These are phyloP conservation scores for Alethe diademata DNA, from an alignment of 2,113 vertebrate species.

Conservation along the genomic window DNA sequence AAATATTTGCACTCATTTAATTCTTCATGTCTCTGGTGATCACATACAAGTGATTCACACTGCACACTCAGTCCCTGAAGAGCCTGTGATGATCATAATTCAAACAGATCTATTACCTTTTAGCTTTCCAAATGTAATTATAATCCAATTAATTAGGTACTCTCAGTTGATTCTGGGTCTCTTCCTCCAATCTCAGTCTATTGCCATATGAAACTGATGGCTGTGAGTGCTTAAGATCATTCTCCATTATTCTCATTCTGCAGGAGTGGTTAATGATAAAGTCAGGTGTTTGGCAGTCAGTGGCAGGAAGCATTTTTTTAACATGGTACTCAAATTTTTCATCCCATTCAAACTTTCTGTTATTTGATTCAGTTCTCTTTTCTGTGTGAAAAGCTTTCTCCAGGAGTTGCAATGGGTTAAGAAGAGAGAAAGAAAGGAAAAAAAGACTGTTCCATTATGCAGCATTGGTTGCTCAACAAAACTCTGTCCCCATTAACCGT, in stretches of 20 bases:
- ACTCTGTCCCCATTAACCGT: neutral
- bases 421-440: neutral
- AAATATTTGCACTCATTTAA: constrained; percentile 55
- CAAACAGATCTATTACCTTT: constrained; percentile 63
- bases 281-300: neutral
- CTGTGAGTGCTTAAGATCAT: neutral
- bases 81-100: constrained; percentile 50
- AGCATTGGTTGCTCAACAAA: neutral
- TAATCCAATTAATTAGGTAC: constrained; percentile 67
- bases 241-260: neutral
- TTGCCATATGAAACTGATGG: neutral
- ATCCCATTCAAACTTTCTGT: neutral
- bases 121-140: constrained; percentile 67
- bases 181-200: constrained; percentile 14
- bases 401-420: neutral
- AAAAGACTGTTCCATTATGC: neutral
- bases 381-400: neutral
- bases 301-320: neutral
- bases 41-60: constrained; percentile 22
- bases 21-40: constrained; percentile 44
- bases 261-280: neutral
- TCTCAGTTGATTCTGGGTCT: constrained; percentile 55
- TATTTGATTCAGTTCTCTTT: neutral
- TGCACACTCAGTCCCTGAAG: constrained; percentile 50
- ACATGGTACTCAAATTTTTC: neutral